phyloP scores from a whole-genome alignment of 37 sponge, comb jelly and placozoan species.

The Corticium candelabrum region DNA sequence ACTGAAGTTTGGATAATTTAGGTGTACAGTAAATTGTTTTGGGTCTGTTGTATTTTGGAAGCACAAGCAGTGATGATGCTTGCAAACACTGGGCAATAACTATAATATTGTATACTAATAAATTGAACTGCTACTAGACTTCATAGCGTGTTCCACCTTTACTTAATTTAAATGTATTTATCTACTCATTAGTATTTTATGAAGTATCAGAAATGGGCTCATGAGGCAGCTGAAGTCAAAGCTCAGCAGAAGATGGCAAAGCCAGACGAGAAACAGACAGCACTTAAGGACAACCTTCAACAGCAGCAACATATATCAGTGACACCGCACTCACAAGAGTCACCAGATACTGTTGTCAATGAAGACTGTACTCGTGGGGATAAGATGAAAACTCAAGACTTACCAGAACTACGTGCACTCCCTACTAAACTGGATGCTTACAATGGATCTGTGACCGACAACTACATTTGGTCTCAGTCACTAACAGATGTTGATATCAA shows the following conservation, averaged over 20 bases:
- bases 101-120: no score
- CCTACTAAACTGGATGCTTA: slow-evolving; percentile 36
- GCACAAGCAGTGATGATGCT: no score
- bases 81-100: no score
- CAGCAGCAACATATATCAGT: no score
- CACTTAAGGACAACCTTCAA: no score
- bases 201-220: background rate
- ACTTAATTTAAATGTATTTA: no score
- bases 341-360: background rate
- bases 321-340: no score
- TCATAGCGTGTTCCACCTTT: no score
- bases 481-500: slow-evolving; percentile 70
- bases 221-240: background rate
- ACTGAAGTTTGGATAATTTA: no score
- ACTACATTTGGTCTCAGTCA: slow-evolving; percentile 88
- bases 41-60: no score
- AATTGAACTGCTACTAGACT: no score
- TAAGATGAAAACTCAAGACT: background rate
- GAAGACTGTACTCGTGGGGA: background rate
- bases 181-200: background rate
- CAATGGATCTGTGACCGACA: slow-evolving; percentile 73
- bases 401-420: background rate
- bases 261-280: background rate
- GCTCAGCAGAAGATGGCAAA: background rate
- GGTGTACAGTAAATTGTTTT: no score